Conservation (phyloP, 64 coral and sea anemone species). For the Acropora tenuis region DNA sequence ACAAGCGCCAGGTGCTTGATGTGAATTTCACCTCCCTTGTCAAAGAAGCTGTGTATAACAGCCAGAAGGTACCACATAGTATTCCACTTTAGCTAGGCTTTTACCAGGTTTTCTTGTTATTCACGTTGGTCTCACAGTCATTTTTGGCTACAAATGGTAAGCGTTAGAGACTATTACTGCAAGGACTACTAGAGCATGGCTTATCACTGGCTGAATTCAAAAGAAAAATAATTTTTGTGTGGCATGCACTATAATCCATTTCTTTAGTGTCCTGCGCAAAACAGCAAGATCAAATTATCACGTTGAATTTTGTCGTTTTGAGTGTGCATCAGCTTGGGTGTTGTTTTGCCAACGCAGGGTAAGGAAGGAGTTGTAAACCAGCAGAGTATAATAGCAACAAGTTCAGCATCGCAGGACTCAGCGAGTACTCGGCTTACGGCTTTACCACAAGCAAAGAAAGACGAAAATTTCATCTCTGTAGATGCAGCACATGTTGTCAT, state of each 20-base stretch:
- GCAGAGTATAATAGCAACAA: background rate
- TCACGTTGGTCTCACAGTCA: too few relatives aligned
- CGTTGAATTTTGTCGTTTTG: too few relatives aligned
- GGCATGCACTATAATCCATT: too few relatives aligned
- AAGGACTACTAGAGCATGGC: too few relatives aligned
- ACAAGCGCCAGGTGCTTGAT: constrained; percentile 59
- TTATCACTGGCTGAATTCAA: too few relatives aligned
- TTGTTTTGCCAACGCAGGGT: background rate
- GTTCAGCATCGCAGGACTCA: background rate
- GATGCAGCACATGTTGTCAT: constrained; percentile 20
- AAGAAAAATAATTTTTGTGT: too few relatives aligned
- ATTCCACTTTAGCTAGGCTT: too few relatives aligned
- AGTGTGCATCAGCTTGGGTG: background rate
- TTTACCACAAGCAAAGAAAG: background rate
- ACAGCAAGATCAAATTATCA: too few relatives aligned
- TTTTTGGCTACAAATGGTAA: too few relatives aligned
- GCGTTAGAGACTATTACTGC: too few relatives aligned
- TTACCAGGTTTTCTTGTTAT: too few relatives aligned
- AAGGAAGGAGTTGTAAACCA: background rate
- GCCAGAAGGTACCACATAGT: constrained; percentile 57
- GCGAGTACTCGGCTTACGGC: background rate
- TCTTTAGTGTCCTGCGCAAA: too few relatives aligned
- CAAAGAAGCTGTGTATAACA: constrained; percentile 83
- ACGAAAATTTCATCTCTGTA: constrained; percentile 5
- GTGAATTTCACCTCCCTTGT: constrained; percentile 80